Conservation (phyloP, 2,888 invertebrate species). For the Lordiphosa andalusiaca region DNA sequence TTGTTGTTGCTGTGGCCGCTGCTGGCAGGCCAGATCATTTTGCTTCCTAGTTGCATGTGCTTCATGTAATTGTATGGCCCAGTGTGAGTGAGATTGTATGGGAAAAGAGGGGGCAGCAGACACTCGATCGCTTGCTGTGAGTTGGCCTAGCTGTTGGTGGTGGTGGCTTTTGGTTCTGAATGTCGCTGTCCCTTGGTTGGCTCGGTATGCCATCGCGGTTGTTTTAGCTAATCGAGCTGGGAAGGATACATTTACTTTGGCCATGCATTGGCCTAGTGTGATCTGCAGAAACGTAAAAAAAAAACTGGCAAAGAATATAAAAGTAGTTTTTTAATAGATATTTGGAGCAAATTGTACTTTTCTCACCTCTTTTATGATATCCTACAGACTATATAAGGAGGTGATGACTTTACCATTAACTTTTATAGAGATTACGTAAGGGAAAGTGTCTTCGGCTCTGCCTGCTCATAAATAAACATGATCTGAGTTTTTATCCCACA, state of each 20-base stretch:
- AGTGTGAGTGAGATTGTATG: slow-evolving; percentile 19
- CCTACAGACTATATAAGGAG: too few species aligned
- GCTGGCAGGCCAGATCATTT: slow-evolving; percentile 72
- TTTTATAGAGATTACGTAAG: too few species aligned
- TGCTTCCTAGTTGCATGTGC: slow-evolving; percentile 73
- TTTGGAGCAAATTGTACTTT: too few species aligned
- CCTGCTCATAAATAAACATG: too few species aligned
- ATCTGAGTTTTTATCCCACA: too few species aligned
- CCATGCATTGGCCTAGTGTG: slow-evolving; percentile 16
- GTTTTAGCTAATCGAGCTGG: slow-evolving; percentile 29
- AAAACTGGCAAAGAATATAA: too few species aligned
- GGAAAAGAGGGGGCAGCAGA: slow-evolving; percentile 18
- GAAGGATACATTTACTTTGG: slow-evolving; percentile 39
- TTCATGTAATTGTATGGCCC: slow-evolving; percentile 62
- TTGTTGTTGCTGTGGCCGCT: slow-evolving; percentile 21
- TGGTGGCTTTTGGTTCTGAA: slow-evolving; percentile 26
- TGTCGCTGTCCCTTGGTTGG: slow-evolving; percentile 63
- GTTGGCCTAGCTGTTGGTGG: slow-evolving; percentile 40
- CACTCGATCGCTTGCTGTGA: slow-evolving; percentile 33
- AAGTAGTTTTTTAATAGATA: too few species aligned
- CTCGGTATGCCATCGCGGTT: slow-evolving; percentile 27
- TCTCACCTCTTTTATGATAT: too few species aligned
- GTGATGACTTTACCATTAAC: too few species aligned
- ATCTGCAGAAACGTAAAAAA: background rate
- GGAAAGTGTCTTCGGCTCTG: too few species aligned